phyloP scores from a whole-genome alignment of 92 coral and sea anemone species.

The Porites cylindrica region DNA sequence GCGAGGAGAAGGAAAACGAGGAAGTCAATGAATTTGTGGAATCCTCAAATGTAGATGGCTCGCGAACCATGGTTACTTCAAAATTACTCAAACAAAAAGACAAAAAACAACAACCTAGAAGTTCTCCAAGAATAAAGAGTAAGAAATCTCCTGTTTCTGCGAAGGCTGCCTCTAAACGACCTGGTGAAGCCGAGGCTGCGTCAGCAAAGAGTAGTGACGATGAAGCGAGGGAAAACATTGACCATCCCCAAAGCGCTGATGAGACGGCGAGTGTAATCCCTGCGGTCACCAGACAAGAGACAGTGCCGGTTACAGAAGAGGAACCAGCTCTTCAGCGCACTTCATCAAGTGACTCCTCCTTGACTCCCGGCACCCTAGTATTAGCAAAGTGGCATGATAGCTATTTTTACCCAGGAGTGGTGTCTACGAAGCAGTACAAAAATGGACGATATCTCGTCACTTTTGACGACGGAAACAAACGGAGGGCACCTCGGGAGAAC shows the following conservation, averaged over 20 bases:
- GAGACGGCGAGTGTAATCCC: slow-evolving; percentile 25
- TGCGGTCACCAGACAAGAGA: slow-evolving; percentile 36
- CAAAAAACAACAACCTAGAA: background rate
- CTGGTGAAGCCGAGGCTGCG: background rate
- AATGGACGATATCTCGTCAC: slow-evolving; percentile 59
- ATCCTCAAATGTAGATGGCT: slow-evolving; percentile 20
- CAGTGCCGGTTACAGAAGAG: slow-evolving; percentile 36
- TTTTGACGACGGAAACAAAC: slow-evolving; percentile 93
- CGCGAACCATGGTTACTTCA: slow-evolving; percentile 34
- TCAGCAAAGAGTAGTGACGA: background rate
- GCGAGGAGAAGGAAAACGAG: slow-evolving; percentile 49
- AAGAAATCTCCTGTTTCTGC: background rate
- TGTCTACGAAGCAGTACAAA: slow-evolving; percentile 69
- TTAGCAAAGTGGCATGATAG: slow-evolving; percentile 93
- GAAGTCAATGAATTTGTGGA: slow-evolving; percentile 44
- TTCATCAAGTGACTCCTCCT: slow-evolving; percentile 33
- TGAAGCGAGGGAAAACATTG: background rate
- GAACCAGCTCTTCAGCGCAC: slow-evolving; percentile 32
- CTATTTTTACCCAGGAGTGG: slow-evolving; percentile 87
- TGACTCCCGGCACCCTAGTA: slow-evolving; percentile 80
- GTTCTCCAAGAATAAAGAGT: slow-evolving; percentile 46
- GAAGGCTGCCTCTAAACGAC: slow-evolving; percentile 6
- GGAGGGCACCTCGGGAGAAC: slow-evolving; percentile 72
- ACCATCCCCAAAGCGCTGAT: background rate
- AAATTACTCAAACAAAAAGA: slow-evolving; percentile 19